phyloP scores from a whole-genome alignment of 2,888 invertebrate genomes.

The Tetragonula carbonaria region DNA sequence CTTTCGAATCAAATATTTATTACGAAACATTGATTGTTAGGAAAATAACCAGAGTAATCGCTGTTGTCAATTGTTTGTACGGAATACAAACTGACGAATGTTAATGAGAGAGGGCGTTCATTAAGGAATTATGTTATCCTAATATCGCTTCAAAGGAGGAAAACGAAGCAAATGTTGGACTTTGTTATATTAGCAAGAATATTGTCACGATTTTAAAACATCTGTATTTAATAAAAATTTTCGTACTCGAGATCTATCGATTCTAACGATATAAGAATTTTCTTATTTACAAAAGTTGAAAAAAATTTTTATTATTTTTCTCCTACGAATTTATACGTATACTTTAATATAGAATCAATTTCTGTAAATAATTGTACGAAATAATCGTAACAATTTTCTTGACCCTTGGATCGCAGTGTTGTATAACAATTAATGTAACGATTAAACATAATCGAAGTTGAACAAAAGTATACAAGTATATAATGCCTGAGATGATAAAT shows the following conservation, averaged over 20 bases:
- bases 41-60: conserved; percentile 51
- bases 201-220: background rate
- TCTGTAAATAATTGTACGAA: background rate
- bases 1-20: conserved; percentile 57
- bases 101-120: background rate
- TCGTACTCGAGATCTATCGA: background rate
- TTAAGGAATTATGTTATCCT: conserved; percentile 6
- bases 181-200: background rate
- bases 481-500: background rate
- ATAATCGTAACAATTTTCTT: conserved; percentile 12
- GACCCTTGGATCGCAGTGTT: background rate
- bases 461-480: background rate
- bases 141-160: background rate
- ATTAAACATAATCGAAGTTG: background rate
- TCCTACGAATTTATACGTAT: background rate
- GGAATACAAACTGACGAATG: conserved; percentile 47
- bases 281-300: background rate
- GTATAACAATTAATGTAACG: background rate
- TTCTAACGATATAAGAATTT: background rate
- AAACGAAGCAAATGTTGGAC: background rate
- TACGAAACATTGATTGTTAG: conserved; percentile 47
- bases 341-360: background rate
- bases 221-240: background rate
- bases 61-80: conserved; percentile 72
- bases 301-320: background rate